These are phyloP conservation scores for Miniopterus natalensis DNA, from an alignment of 2,113 vertebrate genomes.

Conservation along the genomic window DNA sequence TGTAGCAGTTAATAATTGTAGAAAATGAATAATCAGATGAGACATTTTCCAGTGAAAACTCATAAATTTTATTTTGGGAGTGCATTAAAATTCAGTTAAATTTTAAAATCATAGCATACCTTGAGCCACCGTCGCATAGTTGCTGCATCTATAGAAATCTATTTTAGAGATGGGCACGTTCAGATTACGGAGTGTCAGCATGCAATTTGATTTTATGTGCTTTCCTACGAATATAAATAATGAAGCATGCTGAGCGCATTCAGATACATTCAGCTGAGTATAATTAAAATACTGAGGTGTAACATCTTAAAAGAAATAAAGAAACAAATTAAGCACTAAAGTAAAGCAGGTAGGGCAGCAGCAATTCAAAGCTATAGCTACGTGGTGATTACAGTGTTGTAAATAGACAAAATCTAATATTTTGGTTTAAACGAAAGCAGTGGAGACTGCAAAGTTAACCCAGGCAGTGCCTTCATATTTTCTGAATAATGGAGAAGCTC, in stretches of 20 bases:
- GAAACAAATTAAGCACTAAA: slow-evolving; percentile 80
- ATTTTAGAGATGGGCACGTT: slow-evolving; percentile 73
- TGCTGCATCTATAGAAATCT: slow-evolving; percentile 79
- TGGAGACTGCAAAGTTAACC: slow-evolving; percentile 63
- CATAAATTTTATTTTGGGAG: slow-evolving; percentile 83
- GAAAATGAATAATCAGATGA: slow-evolving; percentile 83
- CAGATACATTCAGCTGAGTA: slow-evolving; percentile 76
- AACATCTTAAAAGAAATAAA: slow-evolving; percentile 62
- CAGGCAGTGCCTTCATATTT: slow-evolving; percentile 62
- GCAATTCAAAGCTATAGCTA: slow-evolving; percentile 73
- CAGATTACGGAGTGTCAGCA: slow-evolving; percentile 82
- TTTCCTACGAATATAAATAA: slow-evolving; percentile 82
- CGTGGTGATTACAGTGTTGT: slow-evolving; percentile 80
- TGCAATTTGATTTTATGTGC: slow-evolving; percentile 78
- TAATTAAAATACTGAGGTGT: slow-evolving; percentile 85
- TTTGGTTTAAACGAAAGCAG: slow-evolving; percentile 74
- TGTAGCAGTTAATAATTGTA: slow-evolving; percentile 80
- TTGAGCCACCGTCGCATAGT: slow-evolving; percentile 71
- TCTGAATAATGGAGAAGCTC: slow-evolving; percentile 71
- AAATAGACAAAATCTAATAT: slow-evolving; percentile 79
- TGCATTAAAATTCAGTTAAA: slow-evolving; percentile 83
- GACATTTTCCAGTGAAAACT: slow-evolving; percentile 83
- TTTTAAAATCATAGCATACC: slow-evolving; percentile 77
- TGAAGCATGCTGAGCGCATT: slow-evolving; percentile 80
- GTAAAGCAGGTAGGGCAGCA: slow-evolving; percentile 71